Base-by-base conservation (phyloP, 2,113 vertebrate species). In the Lasiurus borealis region DNA sequence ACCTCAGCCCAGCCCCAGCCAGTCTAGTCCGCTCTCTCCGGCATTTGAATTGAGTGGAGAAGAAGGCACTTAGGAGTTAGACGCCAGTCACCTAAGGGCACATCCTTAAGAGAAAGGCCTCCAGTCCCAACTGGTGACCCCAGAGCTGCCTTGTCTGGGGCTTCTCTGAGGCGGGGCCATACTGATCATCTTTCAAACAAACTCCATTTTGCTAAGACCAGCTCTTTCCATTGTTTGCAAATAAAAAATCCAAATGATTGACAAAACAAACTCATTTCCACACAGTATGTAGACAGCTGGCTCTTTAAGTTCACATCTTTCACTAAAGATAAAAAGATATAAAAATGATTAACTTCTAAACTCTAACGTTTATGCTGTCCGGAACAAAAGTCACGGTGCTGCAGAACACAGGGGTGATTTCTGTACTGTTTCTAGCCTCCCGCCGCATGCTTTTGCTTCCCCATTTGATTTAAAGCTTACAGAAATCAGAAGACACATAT, bases 301-400 rank as follows among this genome's bases (percentile, higher is more conserved):
- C 59, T 88, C 57, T 54, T 48, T 18, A 48, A 77, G 46, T 90
- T 87, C 52, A 68, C 18, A 54, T 68, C 27, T 27, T 31, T 2
- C 15, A 75, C 71, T 34, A 80, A 44, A 57, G 76, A 87, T 34
- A 94, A 89, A 9, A 18, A 29, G 77, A 88, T 25, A 90, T 18
- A 62, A 73, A 57, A 92, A 78, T 21, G n/a, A 93, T 80, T 85
- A 87, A 88, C 83, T 84, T 77, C 36, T 64, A 66, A 59, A 54
- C 57, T n/a, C 76, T 46, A 94, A 31, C 46, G 81, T 66, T 71
- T 73, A 85, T 25, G 29, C 40, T 54, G 5, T 72, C 66, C 86
- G 78, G 15, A 54, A 86, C 44, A 93, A 87, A 44, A 29, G 15
- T 90, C 57, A 72, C 59, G 6, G 77, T 46, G 71, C 29, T 78